Evolutionary conservation across 2,113 vertebrate species (phyloP).

Genomic region (Hylia prasina): DNA sequence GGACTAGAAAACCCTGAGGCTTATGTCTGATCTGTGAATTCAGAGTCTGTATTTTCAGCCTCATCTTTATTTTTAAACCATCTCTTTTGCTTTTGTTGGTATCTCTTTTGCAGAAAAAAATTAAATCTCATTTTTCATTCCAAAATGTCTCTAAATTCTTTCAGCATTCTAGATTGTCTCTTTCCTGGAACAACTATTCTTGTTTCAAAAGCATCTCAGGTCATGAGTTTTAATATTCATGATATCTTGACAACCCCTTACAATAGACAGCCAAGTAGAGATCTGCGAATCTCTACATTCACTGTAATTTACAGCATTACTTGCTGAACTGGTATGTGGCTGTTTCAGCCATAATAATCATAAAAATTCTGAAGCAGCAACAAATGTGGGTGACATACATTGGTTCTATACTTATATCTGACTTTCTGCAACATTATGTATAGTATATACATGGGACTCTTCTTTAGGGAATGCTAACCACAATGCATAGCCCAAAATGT

Average conservation of each 20-base stretch:
- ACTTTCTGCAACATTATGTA: background rate
- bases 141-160: background rate
- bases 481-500: background rate
- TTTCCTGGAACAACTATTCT: background rate
- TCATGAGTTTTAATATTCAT: background rate
- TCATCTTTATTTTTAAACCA: slow-evolving; percentile 24
- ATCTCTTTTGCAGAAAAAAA: background rate
- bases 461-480: background rate
- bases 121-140: background rate
- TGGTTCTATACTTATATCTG: background rate
- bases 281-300: background rate
- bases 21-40: slow-evolving; percentile 1
- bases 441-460: background rate
- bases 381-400: background rate
- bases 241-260: background rate
- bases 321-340: background rate
- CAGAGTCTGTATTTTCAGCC: background rate
- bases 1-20: background rate
- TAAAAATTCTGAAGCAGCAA: background rate
- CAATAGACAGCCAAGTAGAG: background rate
- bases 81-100: background rate
- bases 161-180: background rate
- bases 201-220: background rate
- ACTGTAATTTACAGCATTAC: background rate
- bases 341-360: background rate